Base-by-base conservation (phyloP, 2,888 invertebrate genomes). In the Idaea aversata region DNA sequence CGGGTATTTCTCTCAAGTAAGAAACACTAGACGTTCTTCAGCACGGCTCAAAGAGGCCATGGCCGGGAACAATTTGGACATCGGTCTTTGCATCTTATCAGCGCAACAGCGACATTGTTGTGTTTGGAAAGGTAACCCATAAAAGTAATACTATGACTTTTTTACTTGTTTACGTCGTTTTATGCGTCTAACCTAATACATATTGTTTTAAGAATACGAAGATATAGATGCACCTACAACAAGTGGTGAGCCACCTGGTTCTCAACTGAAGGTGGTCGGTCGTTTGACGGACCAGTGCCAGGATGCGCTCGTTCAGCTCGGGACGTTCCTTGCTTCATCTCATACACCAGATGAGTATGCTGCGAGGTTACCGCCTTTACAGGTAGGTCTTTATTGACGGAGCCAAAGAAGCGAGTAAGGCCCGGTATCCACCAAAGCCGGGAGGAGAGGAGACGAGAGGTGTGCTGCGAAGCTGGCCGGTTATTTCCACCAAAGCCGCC, bases 31-130 rank as follows among this genome's bases (percentile, higher is more conserved):
- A 85, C 97, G 99, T 82, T 99, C 99, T 0, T 98, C 99, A 0
- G 95, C 96, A 66, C 95, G 99, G 35, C 93, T 99, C 70, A 99
- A 99, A 88, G 99, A 99, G 83, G 98, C 99, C 0, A 95, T 99
- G 74, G 95, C 98, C 6, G 98, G 98, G 7, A 97, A 98, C 79
- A 97, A 99, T 88, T 94, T 99, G 68, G 98, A 99, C 16, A 97
- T 98, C 38, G 96, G 99, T 0, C 92, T 99, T 62, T 99, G 99
- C 84, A 94, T 99, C 70, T 88, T 99, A 68, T 98, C 99, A 93
- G 98, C 99, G 0, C 99, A 99, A 85, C 99, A 99, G 86, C 96
- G 99, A 70, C 97, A 98, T 84, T 98, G 98, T 79, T 98, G 99
- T 67, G 97, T 99, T 65, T 93, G 93, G 93, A 92, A 91, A 88